These are phyloP conservation scores for Coptotermes formosanus DNA, from an alignment of 1,140 invertebrate species.

Conservation along the genomic window DNA sequence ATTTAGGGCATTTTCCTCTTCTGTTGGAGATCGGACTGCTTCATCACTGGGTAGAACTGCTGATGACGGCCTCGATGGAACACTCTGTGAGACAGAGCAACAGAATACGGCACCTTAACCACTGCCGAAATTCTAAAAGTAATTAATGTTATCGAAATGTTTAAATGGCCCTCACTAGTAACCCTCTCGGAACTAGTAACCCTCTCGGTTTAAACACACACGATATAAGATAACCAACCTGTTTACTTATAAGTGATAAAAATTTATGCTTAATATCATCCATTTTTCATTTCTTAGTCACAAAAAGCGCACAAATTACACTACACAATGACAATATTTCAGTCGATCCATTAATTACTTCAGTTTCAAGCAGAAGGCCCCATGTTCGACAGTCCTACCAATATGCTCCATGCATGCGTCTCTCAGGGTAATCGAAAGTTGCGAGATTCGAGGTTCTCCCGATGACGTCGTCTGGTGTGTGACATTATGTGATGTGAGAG, in stretches of 20 bases:
- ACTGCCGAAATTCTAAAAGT: conserved; percentile 27
- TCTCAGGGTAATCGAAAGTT: too few relatives aligned
- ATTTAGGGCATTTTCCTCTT: conserved; percentile 21
- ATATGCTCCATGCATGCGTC: too few relatives aligned
- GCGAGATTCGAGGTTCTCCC: too few relatives aligned
- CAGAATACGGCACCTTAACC: conserved; percentile 11
- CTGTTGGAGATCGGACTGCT: conserved; percentile 43
- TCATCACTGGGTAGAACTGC: conserved; percentile 46
- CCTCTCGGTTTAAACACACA: not conserved
- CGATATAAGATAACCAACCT: conserved; percentile 43
- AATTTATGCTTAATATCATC: conserved; percentile 56
- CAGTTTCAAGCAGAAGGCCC: not conserved
- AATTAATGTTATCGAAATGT: not conserved
- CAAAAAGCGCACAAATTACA: not conserved
- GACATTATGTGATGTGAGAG: too few relatives aligned
- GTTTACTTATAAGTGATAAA: conserved; percentile 53
- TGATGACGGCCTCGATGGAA: conserved; percentile 8
- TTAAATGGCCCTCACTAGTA: not conserved
- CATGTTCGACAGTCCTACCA: not conserved
- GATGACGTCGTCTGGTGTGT: too few relatives aligned
- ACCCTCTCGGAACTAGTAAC: not conserved
- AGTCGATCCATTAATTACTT: not conserved
- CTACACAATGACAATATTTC: not conserved
- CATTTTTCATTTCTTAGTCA: conserved; percentile 42
- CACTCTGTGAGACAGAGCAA: conserved; percentile 6